Evolutionary conservation across 2,888 invertebrate species (phyloP), one percentile per base, ranked within the genome.

Genomic region (Limnephilus rhombicus): DNA sequence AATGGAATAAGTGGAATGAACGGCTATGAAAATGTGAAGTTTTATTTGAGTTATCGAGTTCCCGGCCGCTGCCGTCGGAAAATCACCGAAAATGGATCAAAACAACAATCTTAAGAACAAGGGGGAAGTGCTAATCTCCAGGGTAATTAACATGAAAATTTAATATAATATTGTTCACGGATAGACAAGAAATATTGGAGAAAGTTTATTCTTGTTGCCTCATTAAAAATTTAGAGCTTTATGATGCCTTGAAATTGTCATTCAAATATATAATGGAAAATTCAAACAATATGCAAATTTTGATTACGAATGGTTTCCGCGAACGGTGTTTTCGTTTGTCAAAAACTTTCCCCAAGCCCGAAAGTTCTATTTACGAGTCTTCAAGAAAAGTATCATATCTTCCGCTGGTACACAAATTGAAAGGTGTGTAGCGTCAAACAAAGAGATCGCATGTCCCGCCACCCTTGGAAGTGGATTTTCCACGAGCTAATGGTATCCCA

Each of bases 401-500:
- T 29, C 85, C 45, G 18, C 68, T 34, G 34, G 53, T 31, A 31
- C 18, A 31, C 53, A 87, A 24, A 85, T 82, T 82, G 85, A 41
- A 68, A 87, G 53, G 87, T 29, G 34, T 13, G 87, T 31, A 53
- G 53, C 53, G 7, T 24, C 31, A 53, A 87, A 87, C 87, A 53
- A 87, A 87, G 87, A 87, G 53, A 87, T 87, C 68, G 87, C 87
- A 53, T 87, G 87, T 53, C 87, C 13, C 34, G 18, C 34, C n/a
- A 29, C 53, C 87, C 34, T 53, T 53, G 53, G 24, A 87, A 87
- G 87, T 87, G 53, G 34, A 87, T 53, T 68, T 68, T 15, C 53
- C 31, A 41, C n/a, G 85, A 29, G 87, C 87, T 87, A 87, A 87
- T 87, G 87, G 53, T 87, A 53, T 53, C 31, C 68, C 87, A 87